phyloP scores from a whole-genome alignment of 2,797 vertebrate genomes.

The Gastrophryne carolinensis region DNA sequence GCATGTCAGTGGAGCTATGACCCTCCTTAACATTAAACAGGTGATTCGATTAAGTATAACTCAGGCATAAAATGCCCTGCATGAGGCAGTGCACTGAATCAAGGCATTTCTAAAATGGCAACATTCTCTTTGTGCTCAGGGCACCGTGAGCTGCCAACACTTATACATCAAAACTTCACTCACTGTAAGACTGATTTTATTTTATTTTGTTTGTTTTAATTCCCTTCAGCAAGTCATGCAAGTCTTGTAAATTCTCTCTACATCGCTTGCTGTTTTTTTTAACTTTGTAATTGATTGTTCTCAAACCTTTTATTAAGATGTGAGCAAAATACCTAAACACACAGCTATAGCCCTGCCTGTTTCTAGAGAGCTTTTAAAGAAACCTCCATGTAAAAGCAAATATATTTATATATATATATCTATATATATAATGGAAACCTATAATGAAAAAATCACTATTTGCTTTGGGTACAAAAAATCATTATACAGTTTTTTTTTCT shows the following conservation, averaged over 20 bases:
- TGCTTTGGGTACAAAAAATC: too few species aligned
- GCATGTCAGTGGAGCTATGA: constrained; percentile 69
- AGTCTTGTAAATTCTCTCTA: constrained; percentile 68
- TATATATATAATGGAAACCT: too few species aligned
- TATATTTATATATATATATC: too few species aligned
- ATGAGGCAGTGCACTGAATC: constrained; percentile 73
- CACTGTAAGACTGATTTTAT: constrained; percentile 79
- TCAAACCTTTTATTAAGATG: constrained; percentile 45
- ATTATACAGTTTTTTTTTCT: too few species aligned
- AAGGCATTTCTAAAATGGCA: constrained; percentile 76
- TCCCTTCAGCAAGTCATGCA: constrained; percentile 70
- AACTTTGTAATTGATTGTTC: constrained; percentile 52
- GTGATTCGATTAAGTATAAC: constrained; percentile 77
- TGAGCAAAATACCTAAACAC: background rate
- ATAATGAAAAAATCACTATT: too few species aligned
- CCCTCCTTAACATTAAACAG: constrained; percentile 73
- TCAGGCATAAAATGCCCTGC: constrained; percentile 74
- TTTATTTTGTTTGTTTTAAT: constrained; percentile 81
- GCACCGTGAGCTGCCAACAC: constrained; percentile 74
- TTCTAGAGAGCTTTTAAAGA: too few species aligned
- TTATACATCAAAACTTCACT: constrained; percentile 82
- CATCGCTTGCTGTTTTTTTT: constrained; percentile 67
- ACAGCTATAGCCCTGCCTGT: background rate
- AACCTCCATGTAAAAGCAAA: too few species aligned
- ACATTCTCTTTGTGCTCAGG: constrained; percentile 73